phyloP scores from a whole-genome alignment of 2,113 vertebrate genomes.

The Trogon melanurus region DNA sequence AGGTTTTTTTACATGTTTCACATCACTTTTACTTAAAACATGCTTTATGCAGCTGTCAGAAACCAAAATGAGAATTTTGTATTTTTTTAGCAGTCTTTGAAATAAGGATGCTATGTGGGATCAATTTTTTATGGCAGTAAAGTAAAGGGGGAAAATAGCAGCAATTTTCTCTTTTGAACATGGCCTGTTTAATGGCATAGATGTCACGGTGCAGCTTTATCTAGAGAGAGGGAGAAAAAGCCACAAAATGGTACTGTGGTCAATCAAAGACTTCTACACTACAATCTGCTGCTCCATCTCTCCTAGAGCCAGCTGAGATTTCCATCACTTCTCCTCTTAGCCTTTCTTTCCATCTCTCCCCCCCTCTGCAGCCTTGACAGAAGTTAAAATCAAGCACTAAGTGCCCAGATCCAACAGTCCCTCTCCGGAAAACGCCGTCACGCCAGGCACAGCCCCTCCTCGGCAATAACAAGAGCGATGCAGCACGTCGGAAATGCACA shows the following conservation, averaged over 20 bases:
- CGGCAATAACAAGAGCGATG: not conserved
- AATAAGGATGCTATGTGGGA: conserved; percentile 82
- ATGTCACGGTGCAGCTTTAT: conserved; percentile 77
- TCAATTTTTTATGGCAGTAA: conserved; percentile 85
- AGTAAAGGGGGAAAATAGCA: conserved; percentile 83
- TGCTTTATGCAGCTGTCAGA: conserved; percentile 72
- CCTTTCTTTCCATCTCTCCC: not conserved
- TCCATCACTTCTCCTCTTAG: conserved; percentile 33
- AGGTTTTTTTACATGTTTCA: conserved; percentile 43
- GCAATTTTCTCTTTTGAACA: conserved; percentile 85
- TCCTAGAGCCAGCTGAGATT: conserved; percentile 44
- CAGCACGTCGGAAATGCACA: rapidly evolving
- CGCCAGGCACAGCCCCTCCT: not conserved
- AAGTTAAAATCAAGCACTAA: not conserved
- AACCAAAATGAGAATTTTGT: conserved; percentile 68
- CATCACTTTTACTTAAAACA: conserved; percentile 46
- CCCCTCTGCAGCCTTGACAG: not conserved
- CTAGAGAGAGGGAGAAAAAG: conserved; percentile 67
- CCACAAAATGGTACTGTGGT: conserved; percentile 73
- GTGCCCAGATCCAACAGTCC: not conserved
- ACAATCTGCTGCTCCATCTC: conserved; percentile 39
- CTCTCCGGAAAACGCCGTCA: rapidly evolving
- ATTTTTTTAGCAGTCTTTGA: conserved; percentile 73
- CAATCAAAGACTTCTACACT: conserved; percentile 71
- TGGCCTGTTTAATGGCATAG: conserved; percentile 81